Conservation (phyloP, 2,797 vertebrate species). For the Chrysocyon brachyurus region DNA sequence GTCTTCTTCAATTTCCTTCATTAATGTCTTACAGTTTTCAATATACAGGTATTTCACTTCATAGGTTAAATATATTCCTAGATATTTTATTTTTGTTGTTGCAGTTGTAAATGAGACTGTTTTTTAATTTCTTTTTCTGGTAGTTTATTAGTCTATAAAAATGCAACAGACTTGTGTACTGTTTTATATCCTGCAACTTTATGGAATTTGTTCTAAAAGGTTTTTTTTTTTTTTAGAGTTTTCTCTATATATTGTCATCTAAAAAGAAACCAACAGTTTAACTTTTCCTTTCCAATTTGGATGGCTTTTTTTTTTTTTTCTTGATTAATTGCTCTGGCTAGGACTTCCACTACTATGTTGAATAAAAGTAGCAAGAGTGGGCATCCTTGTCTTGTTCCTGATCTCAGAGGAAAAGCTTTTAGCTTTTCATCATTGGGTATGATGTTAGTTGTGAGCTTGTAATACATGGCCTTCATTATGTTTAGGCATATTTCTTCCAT, state of each 20-base stretch:
- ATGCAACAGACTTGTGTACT: not conserved
- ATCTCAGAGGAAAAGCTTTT: not conserved
- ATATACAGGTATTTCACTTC: not conserved
- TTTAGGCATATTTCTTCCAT: not conserved
- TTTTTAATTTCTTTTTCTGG: not conserved
- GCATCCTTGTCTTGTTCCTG: not conserved
- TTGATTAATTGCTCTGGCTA: not conserved
- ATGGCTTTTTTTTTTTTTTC: not conserved
- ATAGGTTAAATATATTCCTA: not conserved
- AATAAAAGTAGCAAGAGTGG: not conserved
- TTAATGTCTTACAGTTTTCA: not conserved
- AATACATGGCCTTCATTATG: not conserved
- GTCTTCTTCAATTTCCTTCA: not conserved
- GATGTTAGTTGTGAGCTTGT: not conserved
- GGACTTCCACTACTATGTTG: not conserved
- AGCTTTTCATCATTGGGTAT: not conserved
- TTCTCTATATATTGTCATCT: not conserved
- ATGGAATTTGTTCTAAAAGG: not conserved
- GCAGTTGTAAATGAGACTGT: not conserved
- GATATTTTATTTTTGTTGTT: not conserved
- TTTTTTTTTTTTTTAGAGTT: not conserved
- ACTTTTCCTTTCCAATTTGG: not conserved
- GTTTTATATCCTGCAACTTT: not conserved
- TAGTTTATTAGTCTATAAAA: not conserved
- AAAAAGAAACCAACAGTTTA: not conserved